Evolutionary conservation across 2,113 vertebrate species (phyloP), one percentile per base, ranked within the genome.

Genomic region (Scartelaos histophorus): DNA sequence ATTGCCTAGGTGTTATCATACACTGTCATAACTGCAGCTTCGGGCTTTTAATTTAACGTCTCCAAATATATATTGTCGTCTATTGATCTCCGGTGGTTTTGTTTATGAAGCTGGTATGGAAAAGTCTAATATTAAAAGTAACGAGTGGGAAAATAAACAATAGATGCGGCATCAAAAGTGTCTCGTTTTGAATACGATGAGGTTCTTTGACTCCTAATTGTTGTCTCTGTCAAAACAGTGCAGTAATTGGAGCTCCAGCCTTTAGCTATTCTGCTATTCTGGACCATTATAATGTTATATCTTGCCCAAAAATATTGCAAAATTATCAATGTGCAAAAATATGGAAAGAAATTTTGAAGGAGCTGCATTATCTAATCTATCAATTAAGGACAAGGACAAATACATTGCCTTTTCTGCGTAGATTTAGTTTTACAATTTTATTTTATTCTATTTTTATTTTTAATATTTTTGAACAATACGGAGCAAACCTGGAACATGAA

Each of bases 11-110:
- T 79, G 75, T 58, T 71, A 74, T 21, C 62, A 80, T 75, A 74
- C 45, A 69, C 75, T 74, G 1, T 73, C 84, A 67, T 69, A 73
- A 74, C 67, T 67, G 45, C 58, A 78, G 82, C 74, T 82, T 71
- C 62, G 35, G 62, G 67, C 60, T 60, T 65, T 82, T 66, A n/a
- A 71, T 82, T 73, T 62, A 3, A 67, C 46, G 78, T 66, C 66
- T 78, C 71, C 25, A 64, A 19, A 49, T 73, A 58, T 74, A 78
- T 73, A 62, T 49, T 62, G 71, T 47, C 58, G 62, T 73, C 47
- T 45, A 71, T 67, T 65, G 24, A 65, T 66, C 70, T 61, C 38
- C 58, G 3, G 46, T 66, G 45, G 66, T 65, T n/a, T 71, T 56
- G 47, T 75, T 58, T 68, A 65, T 35, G 61, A 25, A 21, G 13